Conservation (phyloP, 2,797 vertebrate species). For the Sebastes diaconus region DNA sequence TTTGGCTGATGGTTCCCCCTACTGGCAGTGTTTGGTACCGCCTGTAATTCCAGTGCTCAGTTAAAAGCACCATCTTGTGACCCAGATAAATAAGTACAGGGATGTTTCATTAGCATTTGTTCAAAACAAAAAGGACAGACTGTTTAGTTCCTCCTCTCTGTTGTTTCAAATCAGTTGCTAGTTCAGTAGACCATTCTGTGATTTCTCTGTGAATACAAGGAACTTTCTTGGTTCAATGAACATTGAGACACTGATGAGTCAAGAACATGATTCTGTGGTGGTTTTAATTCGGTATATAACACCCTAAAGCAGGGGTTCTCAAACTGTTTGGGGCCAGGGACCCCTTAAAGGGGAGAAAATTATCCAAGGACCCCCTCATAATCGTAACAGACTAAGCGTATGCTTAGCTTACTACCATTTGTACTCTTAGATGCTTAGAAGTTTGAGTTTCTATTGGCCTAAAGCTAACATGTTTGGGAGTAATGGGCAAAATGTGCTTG, state of each 20-base stretch:
- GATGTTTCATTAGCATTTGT: neutral
- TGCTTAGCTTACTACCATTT: no score
- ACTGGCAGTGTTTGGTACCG: neutral
- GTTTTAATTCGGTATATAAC: neutral
- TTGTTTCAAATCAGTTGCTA: neutral
- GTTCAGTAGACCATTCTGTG: neutral
- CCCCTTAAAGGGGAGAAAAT: no score
- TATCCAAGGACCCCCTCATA: no score
- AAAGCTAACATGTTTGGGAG: no score
- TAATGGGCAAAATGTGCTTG: no score
- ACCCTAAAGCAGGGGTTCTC: no score
- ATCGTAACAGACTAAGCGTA: no score
- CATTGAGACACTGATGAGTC: neutral
- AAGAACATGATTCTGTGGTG: neutral
- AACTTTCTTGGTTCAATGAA: no score
- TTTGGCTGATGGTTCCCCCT: neutral
- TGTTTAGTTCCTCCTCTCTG: neutral
- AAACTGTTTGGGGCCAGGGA: no score
- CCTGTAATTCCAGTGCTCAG: neutral
- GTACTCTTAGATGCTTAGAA: no score
- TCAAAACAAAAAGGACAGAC: neutral
- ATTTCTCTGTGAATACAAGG: neutral
- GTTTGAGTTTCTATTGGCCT: no score
- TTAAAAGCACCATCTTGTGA: constrained; percentile 26
- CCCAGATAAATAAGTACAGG: neutral